Percentiles rank a stretch among this genome's conserved stretches.
Evolutionary conservation across 1,140 invertebrate genomes (phyloP).

Genomic region (Drosophila repleta): DNA sequence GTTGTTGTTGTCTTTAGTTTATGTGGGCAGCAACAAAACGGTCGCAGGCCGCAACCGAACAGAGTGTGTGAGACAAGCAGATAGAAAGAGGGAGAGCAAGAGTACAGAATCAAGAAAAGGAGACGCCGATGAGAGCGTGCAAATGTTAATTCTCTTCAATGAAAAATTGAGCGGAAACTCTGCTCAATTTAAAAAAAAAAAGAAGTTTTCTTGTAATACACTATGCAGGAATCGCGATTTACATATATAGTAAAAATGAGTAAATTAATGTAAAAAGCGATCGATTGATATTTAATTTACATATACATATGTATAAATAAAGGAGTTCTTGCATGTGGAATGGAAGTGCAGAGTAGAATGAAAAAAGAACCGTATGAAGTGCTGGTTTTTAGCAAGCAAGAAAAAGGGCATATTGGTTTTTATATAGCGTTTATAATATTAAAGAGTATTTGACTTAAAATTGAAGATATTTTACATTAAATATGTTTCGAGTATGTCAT

Average conservation of each 20-base stretch:
- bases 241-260: background rate
- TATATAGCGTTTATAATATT: background rate
- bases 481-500: too few relatives aligned
- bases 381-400: background rate
- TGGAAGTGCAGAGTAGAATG: too few relatives aligned
- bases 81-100: background rate
- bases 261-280: background rate
- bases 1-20: slow-evolving; percentile 17
- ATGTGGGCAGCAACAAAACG: slow-evolving; percentile 35
- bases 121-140: slow-evolving; percentile 13
- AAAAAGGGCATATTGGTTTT: background rate
- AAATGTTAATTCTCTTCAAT: slow-evolving; percentile 27
- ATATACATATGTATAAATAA: too few relatives aligned
- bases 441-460: too few relatives aligned
- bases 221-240: too few relatives aligned
- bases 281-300: background rate
- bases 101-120: slow-evolving; percentile 3
- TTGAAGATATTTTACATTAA: too few relatives aligned
- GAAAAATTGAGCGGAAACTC: slow-evolving; percentile 11
- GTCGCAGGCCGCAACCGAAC: slow-evolving; percentile 3
- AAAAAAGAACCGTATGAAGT: too few relatives aligned
- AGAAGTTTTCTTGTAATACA: slow-evolving; percentile 3
- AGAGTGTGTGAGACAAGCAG: background rate
- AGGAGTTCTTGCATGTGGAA: too few relatives aligned
- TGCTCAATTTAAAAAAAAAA: slow-evolving; percentile 7